Percentiles rank a stretch among this genome's conserved stretches.
Evolutionary conservation across 1,140 invertebrate species (phyloP).

Genomic region (Bombus balteatus): DNA sequence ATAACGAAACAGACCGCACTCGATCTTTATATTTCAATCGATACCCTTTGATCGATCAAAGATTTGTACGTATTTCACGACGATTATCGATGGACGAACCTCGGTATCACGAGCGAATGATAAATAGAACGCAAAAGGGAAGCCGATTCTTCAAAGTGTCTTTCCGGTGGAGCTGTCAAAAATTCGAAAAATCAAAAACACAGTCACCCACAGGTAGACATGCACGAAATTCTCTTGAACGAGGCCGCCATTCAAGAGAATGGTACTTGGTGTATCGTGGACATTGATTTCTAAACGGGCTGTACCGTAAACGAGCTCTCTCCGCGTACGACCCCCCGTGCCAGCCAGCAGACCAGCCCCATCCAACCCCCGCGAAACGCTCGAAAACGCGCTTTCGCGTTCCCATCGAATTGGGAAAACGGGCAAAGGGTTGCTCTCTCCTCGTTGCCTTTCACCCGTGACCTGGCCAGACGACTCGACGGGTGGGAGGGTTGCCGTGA

Average conservation of each 20-base stretch:
- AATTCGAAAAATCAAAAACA: neutral
- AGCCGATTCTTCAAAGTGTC: neutral
- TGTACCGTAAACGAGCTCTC: constrained; percentile 54
- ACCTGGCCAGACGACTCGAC: constrained; percentile 45
- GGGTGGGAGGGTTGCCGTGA: neutral
- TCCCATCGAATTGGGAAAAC: constrained; percentile 64
- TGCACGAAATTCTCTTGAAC: constrained; percentile 37
- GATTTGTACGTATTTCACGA: no score
- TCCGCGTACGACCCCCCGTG: constrained; percentile 21
- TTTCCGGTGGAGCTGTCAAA: neutral
- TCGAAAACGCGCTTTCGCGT: constrained; percentile 65
- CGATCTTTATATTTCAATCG: no score
- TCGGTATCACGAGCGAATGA: neutral
- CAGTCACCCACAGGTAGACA: neutral
- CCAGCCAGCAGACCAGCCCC: constrained; percentile 41
- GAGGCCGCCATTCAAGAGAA: constrained; percentile 25
- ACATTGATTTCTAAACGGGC: constrained; percentile 60
- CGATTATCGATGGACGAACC: neutral
- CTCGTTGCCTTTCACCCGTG: constrained; percentile 47
- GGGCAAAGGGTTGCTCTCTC: constrained; percentile 60
- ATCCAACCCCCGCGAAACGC: constrained; percentile 57
- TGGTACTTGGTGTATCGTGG: constrained; percentile 42
- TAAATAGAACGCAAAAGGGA: neutral
- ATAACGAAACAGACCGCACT: no score
- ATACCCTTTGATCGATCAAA: neutral